Evolutionary conservation across 2,888 invertebrate genomes (phyloP).

Genomic region (Polyommatus iphigenia): DNA sequence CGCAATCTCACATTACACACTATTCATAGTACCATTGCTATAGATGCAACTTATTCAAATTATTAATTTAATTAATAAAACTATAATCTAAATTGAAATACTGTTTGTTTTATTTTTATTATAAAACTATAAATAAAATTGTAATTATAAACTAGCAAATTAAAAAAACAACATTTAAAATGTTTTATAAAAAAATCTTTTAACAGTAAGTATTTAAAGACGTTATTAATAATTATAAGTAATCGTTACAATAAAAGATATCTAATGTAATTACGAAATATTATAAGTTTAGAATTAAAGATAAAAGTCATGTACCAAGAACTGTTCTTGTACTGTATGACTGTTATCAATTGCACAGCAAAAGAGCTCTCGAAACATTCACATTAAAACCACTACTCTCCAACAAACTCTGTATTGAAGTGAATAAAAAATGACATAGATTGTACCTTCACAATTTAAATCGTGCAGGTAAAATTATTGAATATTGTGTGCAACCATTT

Average conservation of each 20-base stretch:
- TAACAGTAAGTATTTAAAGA: slow-evolving; percentile 44
- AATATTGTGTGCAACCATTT: background rate
- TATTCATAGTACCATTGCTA: slow-evolving; percentile 51
- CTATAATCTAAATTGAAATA: slow-evolving; percentile 67
- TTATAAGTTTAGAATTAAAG: slow-evolving; percentile 1
- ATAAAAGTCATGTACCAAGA: background rate
- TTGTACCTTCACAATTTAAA: background rate
- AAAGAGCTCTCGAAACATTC: background rate
- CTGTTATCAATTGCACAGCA: slow-evolving; percentile 10
- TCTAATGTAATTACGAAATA: slow-evolving; percentile 34
- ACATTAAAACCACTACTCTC: background rate
- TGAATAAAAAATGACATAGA: background rate
- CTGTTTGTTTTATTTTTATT: slow-evolving; percentile 70
- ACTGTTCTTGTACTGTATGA: background rate
- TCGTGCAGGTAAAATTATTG: background rate
- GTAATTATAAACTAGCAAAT: slow-evolving; percentile 52
- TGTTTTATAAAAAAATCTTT: slow-evolving; percentile 46
- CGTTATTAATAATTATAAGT: slow-evolving; percentile 49
- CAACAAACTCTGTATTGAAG: background rate
- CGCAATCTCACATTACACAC: slow-evolving; percentile 52
- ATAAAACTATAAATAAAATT: slow-evolving; percentile 59
- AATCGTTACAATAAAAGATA: slow-evolving; percentile 50
- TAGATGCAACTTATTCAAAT: slow-evolving; percentile 47
- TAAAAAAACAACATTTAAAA: slow-evolving; percentile 57
- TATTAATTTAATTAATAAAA: slow-evolving; percentile 47